Conservation (phyloP, 2,113 vertebrate species). For the Chroicocephalus ridibundus region DNA sequence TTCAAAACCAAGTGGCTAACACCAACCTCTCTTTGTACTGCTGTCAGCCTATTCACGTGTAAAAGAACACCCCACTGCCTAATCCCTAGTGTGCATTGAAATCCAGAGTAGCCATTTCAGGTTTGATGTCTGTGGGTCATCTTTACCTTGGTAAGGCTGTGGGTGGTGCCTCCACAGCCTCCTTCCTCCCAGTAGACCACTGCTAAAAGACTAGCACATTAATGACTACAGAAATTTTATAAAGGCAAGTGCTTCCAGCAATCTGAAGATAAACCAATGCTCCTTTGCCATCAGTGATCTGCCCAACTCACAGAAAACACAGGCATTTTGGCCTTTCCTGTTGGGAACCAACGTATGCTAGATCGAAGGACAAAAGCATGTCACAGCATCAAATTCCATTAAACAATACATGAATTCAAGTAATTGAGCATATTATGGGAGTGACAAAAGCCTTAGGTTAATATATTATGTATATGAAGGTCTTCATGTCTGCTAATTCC, state of each 20-base stretch:
- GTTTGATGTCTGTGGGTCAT: background rate
- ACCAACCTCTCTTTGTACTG: slow-evolving; percentile 19
- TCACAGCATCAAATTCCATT: slow-evolving; percentile 2
- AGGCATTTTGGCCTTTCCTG: background rate
- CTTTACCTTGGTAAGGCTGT: background rate
- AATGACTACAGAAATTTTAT: background rate
- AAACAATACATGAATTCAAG: slow-evolving; percentile 19
- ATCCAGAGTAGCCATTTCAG: background rate
- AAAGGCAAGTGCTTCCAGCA: background rate
- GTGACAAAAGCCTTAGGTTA: background rate
- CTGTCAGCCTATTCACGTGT: background rate
- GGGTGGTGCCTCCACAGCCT: background rate
- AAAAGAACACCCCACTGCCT: background rate
- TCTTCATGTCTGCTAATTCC: background rate
- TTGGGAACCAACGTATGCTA: background rate
- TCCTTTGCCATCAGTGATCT: background rate
- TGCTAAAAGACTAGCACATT: background rate
- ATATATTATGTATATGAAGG: background rate
- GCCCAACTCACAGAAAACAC: background rate
- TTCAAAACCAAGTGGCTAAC: background rate
- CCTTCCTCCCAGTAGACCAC: background rate
- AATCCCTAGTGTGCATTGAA: slow-evolving; percentile 11
- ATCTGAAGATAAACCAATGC: background rate
- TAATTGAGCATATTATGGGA: background rate
- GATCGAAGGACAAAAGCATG: background rate